Conservation (phyloP, 37 sponge, comb jelly and placozoan species). For the Crambe crambe region DNA sequence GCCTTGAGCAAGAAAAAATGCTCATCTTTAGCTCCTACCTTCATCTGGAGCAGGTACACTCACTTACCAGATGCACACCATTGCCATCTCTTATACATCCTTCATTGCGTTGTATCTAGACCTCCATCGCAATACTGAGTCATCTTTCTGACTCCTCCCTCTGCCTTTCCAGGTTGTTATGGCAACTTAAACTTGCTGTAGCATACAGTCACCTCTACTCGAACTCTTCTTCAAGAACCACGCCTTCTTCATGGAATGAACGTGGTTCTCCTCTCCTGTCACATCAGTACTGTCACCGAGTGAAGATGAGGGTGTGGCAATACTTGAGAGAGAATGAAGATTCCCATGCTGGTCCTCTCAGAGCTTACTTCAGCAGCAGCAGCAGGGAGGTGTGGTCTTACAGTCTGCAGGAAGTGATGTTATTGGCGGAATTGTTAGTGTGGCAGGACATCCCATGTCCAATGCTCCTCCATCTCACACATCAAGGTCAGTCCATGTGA, state of each 20-base stretch:
- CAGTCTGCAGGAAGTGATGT: neutral
- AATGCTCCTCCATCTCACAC: too few relatives aligned
- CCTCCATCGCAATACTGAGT: neutral
- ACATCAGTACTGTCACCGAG: neutral
- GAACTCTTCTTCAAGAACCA: neutral
- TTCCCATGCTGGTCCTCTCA: neutral
- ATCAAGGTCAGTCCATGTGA: neutral
- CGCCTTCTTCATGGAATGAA: neutral
- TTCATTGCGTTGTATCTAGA: neutral
- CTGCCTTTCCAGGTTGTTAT: slow-evolving; percentile 2
- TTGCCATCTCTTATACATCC: neutral
- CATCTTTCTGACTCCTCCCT: slow-evolving; percentile 10
- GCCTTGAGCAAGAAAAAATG: slow-evolving; percentile 49
- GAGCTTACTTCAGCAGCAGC: too few relatives aligned
- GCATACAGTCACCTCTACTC: neutral
- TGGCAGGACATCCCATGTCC: neutral
- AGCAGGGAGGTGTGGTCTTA: slow-evolving; percentile 16
- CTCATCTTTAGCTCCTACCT: slow-evolving; percentile 31
- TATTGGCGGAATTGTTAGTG: neutral
- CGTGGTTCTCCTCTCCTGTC: neutral
- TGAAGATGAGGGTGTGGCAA: slow-evolving; percentile 14
- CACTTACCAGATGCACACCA: neutral
- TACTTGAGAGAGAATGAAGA: neutral
- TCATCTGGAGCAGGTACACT: slow-evolving; percentile 47
- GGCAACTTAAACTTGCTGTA: slow-evolving; percentile 33